Conservation (phyloP, 2,888 invertebrate species). For the Hofmannophila pseudospretella region DNA sequence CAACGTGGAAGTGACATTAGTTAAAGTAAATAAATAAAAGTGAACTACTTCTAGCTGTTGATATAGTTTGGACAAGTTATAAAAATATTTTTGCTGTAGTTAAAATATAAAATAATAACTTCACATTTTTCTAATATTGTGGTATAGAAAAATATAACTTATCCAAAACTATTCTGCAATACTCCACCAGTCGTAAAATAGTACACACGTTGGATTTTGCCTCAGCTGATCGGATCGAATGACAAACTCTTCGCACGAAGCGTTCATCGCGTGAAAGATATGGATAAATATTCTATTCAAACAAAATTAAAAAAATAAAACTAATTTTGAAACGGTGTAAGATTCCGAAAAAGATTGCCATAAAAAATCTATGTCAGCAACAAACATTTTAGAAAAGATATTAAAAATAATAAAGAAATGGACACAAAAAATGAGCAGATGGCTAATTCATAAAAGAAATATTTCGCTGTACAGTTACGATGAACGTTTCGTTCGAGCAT, state of each 20-base stretch:
- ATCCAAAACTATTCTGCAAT: slow-evolving; percentile 24
- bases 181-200: slow-evolving; percentile 41
- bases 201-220: slow-evolving; percentile 39
- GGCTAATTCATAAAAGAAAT: slow-evolving; percentile 10
- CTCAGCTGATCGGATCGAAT: slow-evolving; percentile 49
- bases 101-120: no score
- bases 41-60: slow-evolving; percentile 37
- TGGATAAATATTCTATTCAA: not conserved
- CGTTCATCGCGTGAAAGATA: slow-evolving; percentile 41
- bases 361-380: no score
- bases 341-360: not conserved
- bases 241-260: slow-evolving; percentile 36
- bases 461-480: slow-evolving; percentile 25
- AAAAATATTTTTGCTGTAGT: not conserved
- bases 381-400: slow-evolving; percentile 1
- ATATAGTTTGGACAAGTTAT: slow-evolving; percentile 20
- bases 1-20: slow-evolving; percentile 38
- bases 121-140: not conserved
- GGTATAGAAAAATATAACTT: slow-evolving; percentile 12
- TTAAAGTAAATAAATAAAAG: slow-evolving; percentile 55
- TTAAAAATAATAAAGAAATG: slow-evolving; percentile 11
- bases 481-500: slow-evolving; percentile 53
- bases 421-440: slow-evolving; percentile 16
- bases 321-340: not conserved
- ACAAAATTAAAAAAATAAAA: not conserved